phyloP scores from a whole-genome alignment of 2,797 vertebrate species.

The Jordanella pulchra region DNA sequence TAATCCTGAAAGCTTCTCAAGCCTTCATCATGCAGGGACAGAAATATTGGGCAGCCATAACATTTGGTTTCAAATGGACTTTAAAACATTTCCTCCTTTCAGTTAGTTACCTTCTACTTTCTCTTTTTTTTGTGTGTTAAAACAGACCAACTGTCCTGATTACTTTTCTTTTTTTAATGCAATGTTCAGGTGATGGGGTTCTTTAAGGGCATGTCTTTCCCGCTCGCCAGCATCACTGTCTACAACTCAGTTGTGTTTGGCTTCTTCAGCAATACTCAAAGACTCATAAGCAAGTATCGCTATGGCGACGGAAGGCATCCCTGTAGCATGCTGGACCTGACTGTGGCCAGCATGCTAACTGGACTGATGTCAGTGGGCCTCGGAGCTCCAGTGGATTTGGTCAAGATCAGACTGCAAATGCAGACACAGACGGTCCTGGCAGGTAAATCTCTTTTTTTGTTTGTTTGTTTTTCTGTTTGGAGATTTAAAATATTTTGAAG shows the following conservation, averaged over 20 bases:
- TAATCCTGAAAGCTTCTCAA: neutral
- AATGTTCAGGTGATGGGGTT: slow-evolving; percentile 84
- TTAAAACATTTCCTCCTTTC: neutral
- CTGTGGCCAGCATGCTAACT: slow-evolving; percentile 85
- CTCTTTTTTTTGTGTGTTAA: neutral
- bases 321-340: slow-evolving; percentile 78
- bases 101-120: neutral
- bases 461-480: neutral
- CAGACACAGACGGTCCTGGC: slow-evolving; percentile 82
- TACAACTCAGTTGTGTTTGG: slow-evolving; percentile 95
- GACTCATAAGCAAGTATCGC: slow-evolving; percentile 83
- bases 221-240: slow-evolving; percentile 87
- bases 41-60: slow-evolving; percentile 13
- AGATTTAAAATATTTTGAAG: neutral
- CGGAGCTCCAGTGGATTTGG: slow-evolving; percentile 90
- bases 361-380: slow-evolving; percentile 88
- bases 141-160: neutral
- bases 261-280: slow-evolving; percentile 88
- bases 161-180: neutral
- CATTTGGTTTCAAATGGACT: neutral
- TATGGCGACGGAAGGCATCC: slow-evolving; percentile 66
- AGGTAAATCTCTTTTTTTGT: slow-evolving; percentile 72
- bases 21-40: neutral
- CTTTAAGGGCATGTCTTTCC: slow-evolving; percentile 98
- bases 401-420: slow-evolving; percentile 97